Evolutionary conservation across 2,888 invertebrate species (phyloP), one percentile per base, ranked within the genome.

Genomic region (Cosmia trapezina): DNA sequence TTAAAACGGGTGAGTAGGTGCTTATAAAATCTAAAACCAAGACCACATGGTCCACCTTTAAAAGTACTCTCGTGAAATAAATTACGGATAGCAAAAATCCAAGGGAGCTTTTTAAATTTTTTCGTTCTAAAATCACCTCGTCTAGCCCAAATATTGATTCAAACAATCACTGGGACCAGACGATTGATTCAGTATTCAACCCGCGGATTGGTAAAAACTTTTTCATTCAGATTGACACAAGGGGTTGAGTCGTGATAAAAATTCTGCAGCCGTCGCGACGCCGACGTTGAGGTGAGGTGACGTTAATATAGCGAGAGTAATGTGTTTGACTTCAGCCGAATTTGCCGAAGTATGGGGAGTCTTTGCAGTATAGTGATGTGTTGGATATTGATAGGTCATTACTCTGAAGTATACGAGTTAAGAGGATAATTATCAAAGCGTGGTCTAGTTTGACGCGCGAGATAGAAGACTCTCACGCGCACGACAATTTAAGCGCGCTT

Each of bases 171-270:
- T 47, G 43, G 69, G 4, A 28, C 65, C 87, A 84, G 81, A 86
- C 84, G 59, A 61, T 62, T 68, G 62, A 69, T 62, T 70, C 67
- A 43, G 72, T 67, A 85, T 85, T 87, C 85, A 64, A n/a, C 47
- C 17, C 75, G 56, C 70, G 76, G 66, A 63, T 57, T 59, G 51
- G 53, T 47, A 65, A 47, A 70, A 85, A 76, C 62, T 78, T 87
- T 86, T 85, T 76, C 68, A 62, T 74, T 70, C 74, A 75, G 80
- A 78, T 85, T 83, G 78, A 75, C 78, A 70, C 78, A 76, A 80
- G 85, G 76, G 83, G 70, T 86, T 73, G 72, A 54, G 22, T 41
- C 22, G 60, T 45, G 8, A 73, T 86, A 76, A 73, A 80, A 73
- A 86, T 83, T 83, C 84, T 49, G 51, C 17, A 28, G 49, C 4